A percentile compares a stretch with the other conserved stretches of the same genome.
Evolutionary conservation across 2,797 vertebrate species (phyloP).

Genomic region (Lithobates sylvaticus): DNA sequence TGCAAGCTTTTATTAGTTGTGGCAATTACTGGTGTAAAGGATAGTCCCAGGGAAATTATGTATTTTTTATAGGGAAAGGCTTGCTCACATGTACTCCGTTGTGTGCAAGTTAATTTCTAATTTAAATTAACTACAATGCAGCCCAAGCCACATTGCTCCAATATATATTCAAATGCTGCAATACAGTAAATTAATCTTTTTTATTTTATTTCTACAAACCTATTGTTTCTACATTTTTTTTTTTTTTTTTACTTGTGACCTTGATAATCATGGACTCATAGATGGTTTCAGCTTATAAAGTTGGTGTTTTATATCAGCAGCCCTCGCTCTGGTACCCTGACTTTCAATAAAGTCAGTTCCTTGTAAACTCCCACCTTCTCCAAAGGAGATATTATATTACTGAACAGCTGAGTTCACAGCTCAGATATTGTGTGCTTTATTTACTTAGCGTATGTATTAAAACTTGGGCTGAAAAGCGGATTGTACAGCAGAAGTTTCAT

Average conservation of each 20-base stretch:
- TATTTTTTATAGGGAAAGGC: background rate
- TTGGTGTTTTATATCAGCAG: slow-evolving; percentile 1
- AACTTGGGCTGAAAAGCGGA: background rate
- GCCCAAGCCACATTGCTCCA: background rate
- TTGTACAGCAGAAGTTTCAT: slow-evolving; percentile 8
- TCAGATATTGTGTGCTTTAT: slow-evolving; percentile 6
- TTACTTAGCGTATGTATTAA: background rate
- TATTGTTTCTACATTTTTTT: background rate
- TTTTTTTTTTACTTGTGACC: slow-evolving; percentile 4
- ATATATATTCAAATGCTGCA: background rate
- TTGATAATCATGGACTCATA: background rate
- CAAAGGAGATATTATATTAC: slow-evolving; percentile 8
- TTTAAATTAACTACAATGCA: background rate
- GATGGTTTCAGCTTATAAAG: background rate
- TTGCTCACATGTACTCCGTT: background rate
- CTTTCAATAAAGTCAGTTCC: slow-evolving; percentile 19
- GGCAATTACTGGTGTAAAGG: slow-evolving; percentile 34
- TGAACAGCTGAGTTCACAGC: slow-evolving; percentile 10
- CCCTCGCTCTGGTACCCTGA: background rate
- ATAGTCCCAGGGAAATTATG: background rate
- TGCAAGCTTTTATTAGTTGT: slow-evolving; percentile 15
- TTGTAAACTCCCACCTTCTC: slow-evolving; percentile 1
- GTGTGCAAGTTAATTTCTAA: background rate
- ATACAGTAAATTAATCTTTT: background rate
- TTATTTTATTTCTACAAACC: background rate